phyloP scores from a whole-genome alignment of 2,113 vertebrate species.

The Pithys albifrons region DNA sequence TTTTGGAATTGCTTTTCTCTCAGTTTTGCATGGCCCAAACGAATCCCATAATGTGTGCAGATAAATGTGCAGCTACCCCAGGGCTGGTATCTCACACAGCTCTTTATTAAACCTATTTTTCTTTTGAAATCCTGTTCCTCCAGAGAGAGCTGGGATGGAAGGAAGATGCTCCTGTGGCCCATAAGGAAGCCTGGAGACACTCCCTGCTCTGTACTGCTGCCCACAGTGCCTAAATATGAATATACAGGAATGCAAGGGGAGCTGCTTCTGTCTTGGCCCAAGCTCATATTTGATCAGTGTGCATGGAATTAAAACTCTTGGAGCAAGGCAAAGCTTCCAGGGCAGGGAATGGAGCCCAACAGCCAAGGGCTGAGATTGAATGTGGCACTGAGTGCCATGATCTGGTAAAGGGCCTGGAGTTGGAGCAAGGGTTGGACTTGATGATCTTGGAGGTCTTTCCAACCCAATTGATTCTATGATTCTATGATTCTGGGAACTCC shows the following conservation, averaged over 20 bases:
- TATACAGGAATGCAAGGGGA: background rate
- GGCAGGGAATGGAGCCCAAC: background rate
- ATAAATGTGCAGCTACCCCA: background rate
- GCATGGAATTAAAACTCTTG: background rate
- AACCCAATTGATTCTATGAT: too few species aligned
- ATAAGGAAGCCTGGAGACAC: background rate
- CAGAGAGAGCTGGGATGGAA: background rate
- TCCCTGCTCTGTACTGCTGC: background rate
- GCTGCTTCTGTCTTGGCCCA: background rate
- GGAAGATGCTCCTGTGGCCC: background rate
- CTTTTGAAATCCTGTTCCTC: slow-evolving; percentile 32
- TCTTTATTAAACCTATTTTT: slow-evolving; percentile 60
- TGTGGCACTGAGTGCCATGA: too few species aligned
- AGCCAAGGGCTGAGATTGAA: background rate
- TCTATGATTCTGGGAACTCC: background rate
- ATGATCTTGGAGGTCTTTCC: too few species aligned
- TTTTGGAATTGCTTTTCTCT: background rate
- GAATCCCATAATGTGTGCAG: slow-evolving; percentile 29
- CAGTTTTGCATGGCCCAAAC: slow-evolving; percentile 14
- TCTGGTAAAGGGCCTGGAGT: too few species aligned
- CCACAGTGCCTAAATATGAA: background rate
- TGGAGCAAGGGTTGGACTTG: too few species aligned
- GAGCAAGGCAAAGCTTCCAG: background rate
- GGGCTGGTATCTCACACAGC: background rate
- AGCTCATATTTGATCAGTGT: background rate